Evolutionary conservation across 2,113 vertebrate species (phyloP).

Genomic region (Malaclemys terrapin): DNA sequence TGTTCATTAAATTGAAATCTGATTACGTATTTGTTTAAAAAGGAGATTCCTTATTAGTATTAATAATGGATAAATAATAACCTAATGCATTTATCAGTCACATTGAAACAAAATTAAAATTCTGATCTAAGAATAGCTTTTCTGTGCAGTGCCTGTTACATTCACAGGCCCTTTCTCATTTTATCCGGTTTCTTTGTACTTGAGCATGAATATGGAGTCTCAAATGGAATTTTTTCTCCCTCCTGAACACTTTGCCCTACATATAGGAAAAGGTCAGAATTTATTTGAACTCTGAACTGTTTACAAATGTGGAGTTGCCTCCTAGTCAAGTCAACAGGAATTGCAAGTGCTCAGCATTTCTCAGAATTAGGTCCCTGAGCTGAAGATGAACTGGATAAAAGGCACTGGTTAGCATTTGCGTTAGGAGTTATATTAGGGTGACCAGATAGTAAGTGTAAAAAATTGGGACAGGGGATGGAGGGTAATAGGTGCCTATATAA

Average conservation of each 20-base stretch:
- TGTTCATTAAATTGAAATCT: conserved; percentile 28
- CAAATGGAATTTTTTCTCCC: conserved; percentile 6
- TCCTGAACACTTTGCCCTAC: neutral
- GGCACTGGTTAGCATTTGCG: neutral
- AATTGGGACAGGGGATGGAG: too few species aligned
- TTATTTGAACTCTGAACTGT: neutral
- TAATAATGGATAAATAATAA: conserved; percentile 19
- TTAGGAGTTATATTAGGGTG: neutral
- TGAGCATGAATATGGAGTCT: conserved; percentile 26
- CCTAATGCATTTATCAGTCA: neutral
- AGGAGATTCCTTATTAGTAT: conserved; percentile 45
- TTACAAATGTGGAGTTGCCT: neutral
- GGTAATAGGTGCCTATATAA: too few species aligned
- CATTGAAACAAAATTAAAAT: neutral
- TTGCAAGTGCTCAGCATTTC: neutral
- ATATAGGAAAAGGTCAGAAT: neutral
- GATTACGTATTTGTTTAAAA: conserved; percentile 56
- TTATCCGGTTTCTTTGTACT: conserved; percentile 26
- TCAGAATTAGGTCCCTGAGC: neutral
- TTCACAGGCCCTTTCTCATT: neutral
- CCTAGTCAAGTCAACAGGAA: neutral
- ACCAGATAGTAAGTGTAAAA: too few species aligned
- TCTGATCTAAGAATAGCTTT: conserved; percentile 29
- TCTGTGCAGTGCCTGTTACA: neutral
- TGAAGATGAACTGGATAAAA: conserved; percentile 4